phyloP scores from a whole-genome alignment of 2,888 invertebrate species.

The Tipula lateralis region DNA sequence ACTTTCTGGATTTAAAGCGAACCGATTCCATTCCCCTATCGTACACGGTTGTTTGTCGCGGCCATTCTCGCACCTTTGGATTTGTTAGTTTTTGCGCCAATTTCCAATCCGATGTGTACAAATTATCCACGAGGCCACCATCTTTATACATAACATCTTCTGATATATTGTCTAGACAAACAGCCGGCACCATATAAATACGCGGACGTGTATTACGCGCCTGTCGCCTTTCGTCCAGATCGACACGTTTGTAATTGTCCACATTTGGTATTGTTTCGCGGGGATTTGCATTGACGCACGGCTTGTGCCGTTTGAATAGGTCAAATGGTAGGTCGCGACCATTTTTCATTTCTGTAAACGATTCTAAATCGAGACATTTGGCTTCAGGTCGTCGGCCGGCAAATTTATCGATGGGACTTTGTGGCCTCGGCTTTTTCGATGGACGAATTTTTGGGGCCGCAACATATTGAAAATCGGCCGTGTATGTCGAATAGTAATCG shows the following conservation, averaged over 20 bases:
- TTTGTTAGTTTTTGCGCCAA: constrained; percentile 32
- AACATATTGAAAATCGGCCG: not conserved
- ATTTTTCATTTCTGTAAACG: constrained; percentile 34
- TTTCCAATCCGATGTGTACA: constrained; percentile 38
- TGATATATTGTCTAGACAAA: constrained; percentile 36
- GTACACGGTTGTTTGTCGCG: not conserved
- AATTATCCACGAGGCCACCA: constrained; percentile 34
- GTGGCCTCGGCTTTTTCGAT: not conserved
- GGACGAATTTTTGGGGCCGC: not conserved
- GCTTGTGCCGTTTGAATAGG: constrained; percentile 34
- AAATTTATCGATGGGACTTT: not conserved
- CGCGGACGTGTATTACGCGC: constrained; percentile 34
- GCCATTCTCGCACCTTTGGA: constrained; percentile 7
- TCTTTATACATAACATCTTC: constrained; percentile 32
- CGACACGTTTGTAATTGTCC: constrained; percentile 34
- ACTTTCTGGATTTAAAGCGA: not conserved
- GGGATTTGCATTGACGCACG: constrained; percentile 34
- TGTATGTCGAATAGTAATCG: not conserved
- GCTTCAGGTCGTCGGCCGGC: constrained; percentile 30
- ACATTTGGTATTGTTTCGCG: constrained; percentile 32
- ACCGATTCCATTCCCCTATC: not conserved
- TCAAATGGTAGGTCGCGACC: constrained; percentile 36
- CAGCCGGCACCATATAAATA: constrained; percentile 36
- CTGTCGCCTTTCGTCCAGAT: constrained; percentile 33
- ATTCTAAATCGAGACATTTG: constrained; percentile 35